Conservation (phyloP, 2,113 vertebrate species). For the Myrmecophaga tridactyla region DNA sequence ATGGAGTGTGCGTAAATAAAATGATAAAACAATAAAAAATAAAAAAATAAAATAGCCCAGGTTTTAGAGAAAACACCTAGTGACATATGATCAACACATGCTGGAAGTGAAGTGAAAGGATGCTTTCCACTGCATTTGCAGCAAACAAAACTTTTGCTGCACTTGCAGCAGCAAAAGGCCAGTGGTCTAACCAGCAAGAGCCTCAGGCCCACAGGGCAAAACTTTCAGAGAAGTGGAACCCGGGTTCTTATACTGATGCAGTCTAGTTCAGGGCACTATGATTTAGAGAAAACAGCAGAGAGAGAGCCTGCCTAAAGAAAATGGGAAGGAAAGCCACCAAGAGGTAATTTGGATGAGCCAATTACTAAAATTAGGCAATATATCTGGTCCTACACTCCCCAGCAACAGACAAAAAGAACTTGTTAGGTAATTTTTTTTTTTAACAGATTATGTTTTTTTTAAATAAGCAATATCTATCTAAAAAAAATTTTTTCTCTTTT, state of each 20-base stretch:
- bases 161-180: neutral
- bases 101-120: neutral
- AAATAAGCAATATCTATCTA: neutral
- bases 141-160: neutral
- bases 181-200: neutral
- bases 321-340: neutral
- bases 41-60: neutral
- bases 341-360: neutral
- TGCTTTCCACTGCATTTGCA: neutral
- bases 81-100: neutral
- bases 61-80: neutral
- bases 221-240: neutral
- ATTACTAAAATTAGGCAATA: neutral
- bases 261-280: neutral
- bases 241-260: neutral
- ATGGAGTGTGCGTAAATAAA: neutral
- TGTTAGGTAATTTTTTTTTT: neutral
- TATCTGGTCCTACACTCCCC: neutral
- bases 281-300: neutral
- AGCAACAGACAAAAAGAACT: conserved; percentile 12
- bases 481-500: neutral
- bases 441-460: neutral
- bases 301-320: neutral
- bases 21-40: neutral
- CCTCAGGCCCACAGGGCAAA: neutral